Conservation (phyloP, 2,113 vertebrate species). For the Serilophus lunatus region DNA sequence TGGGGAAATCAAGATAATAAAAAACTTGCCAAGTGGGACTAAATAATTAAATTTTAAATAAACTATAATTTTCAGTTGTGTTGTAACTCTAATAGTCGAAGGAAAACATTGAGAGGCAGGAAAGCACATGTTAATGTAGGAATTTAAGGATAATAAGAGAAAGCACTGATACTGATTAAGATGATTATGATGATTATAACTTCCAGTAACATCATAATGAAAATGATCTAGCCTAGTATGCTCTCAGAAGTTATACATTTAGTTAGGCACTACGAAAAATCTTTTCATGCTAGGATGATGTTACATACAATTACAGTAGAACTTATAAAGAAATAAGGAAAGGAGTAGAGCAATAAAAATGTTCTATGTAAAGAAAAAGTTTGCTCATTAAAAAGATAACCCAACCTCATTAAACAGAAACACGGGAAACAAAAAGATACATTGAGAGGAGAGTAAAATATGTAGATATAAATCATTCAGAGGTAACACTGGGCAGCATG, state of each 20-base stretch:
- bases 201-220: slow-evolving; percentile 30
- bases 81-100: not conserved
- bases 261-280: not conserved
- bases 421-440: not conserved
- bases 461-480: slow-evolving; percentile 21
- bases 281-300: not conserved
- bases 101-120: not conserved
- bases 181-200: slow-evolving; percentile 24
- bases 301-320: not conserved
- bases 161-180: slow-evolving; percentile 9
- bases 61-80: not conserved
- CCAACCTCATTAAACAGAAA: not conserved
- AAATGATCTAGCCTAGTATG: not conserved
- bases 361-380: not conserved
- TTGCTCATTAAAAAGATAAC: not conserved
- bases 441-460: not conserved
- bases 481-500: not conserved
- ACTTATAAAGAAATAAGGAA: not conserved
- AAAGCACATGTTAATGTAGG: slow-evolving; percentile 4
- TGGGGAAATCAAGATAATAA: slow-evolving; percentile 5
- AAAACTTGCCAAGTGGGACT: not conserved
- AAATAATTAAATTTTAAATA: slow-evolving; percentile 29
- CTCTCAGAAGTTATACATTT: not conserved
- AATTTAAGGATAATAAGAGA: slow-evolving; percentile 21
- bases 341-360: not conserved